Base-by-base conservation (phyloP, 2,113 vertebrate genomes). In the Probosciger aterrimus region DNA sequence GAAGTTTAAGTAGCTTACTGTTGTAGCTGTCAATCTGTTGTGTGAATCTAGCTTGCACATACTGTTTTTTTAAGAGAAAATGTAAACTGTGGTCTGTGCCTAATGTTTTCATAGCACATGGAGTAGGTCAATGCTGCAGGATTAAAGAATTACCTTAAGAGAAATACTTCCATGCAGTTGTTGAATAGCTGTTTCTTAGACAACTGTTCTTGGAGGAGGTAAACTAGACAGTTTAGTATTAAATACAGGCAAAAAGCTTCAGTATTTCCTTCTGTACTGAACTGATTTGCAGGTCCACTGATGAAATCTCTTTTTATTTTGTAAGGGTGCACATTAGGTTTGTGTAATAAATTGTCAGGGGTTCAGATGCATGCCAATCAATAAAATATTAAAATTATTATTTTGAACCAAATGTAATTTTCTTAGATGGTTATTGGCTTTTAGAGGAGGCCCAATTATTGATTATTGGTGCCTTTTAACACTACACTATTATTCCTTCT, bases 51-150 rank as follows among this genome's bases (percentile, higher is more conserved):
- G 90, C 95, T 97, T 97, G 96, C 97, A 96, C 90, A 97, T 94
- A 30, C 78, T 63, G 57, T 13, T 73, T 53, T 31, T 6, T 46
- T 39, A 44, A 71, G 93, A 95, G 82, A 93, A 96, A 89, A 92
- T 22, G 17, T 94, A 91, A 95, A 79, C 94, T 96, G 96, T 98
- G 94, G 85, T 97, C 96, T 96, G 97, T 99, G 98, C 98, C 98
- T 98, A 82, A 97, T 92, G 96, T 98, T 97, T 96, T 98, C 88
- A 76, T 97, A 96, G 92, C 92, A 96, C 85, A 91, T 76, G 95
- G 87, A 83, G 53, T 95, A 97, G 91, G 74, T 95, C 71, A 88
- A 9, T 94, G 93, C 94, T 96, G 78, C 93, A 89, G 75, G 84
- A 96, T 87, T 94, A 84, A 92, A 92, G 76, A 74, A 87, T 77